Percentiles rank a stretch among this genome's conserved stretches.
These are phyloP conservation scores for Xylocopa sonorina DNA, from an alignment of 1,140 invertebrate genomes.

Conservation along the genomic window DNA sequence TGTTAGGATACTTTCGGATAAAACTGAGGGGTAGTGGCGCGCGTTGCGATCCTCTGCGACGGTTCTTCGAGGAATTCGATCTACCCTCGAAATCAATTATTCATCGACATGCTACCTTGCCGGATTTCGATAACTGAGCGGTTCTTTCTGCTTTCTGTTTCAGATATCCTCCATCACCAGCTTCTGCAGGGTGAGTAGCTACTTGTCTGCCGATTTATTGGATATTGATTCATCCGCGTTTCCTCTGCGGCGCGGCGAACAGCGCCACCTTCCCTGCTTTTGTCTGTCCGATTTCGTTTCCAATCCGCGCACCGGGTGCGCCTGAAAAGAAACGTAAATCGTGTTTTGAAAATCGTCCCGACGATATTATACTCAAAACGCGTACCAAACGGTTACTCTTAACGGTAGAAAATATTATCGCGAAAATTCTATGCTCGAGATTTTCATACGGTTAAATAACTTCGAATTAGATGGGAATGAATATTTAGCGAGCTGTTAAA, in stretches of 20 bases:
- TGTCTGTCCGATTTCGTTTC: not conserved
- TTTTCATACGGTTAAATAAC: too few relatives aligned
- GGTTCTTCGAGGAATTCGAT: not conserved
- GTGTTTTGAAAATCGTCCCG: too few relatives aligned
- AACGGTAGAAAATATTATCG: too few relatives aligned
- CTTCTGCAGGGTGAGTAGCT: slow-evolving; percentile 91
- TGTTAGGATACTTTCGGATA: too few relatives aligned
- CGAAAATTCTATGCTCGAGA: too few relatives aligned
- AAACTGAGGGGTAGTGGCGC: too few relatives aligned
- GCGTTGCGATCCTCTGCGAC: too few relatives aligned
- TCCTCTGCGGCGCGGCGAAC: not conserved
- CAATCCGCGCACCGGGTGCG: not conserved
- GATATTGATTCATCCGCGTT: slow-evolving; percentile 11
- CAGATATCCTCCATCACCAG: slow-evolving; percentile 93
- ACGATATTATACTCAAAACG: too few relatives aligned
- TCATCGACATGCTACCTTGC: not conserved
- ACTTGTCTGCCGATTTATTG: slow-evolving; percentile 21
- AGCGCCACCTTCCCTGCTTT: not conserved
- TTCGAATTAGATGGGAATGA: too few relatives aligned
- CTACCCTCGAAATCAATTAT: slow-evolving; percentile 9
- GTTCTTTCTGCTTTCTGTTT: slow-evolving; percentile 79
- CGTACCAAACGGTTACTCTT: too few relatives aligned
- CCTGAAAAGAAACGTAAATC: not conserved
- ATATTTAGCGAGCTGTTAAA: too few relatives aligned
- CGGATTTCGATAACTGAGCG: slow-evolving; percentile 37